These are phyloP conservation scores for Sarcophaga carnaria DNA, from an alignment of 2,888 invertebrate species.

Conservation along the genomic window DNA sequence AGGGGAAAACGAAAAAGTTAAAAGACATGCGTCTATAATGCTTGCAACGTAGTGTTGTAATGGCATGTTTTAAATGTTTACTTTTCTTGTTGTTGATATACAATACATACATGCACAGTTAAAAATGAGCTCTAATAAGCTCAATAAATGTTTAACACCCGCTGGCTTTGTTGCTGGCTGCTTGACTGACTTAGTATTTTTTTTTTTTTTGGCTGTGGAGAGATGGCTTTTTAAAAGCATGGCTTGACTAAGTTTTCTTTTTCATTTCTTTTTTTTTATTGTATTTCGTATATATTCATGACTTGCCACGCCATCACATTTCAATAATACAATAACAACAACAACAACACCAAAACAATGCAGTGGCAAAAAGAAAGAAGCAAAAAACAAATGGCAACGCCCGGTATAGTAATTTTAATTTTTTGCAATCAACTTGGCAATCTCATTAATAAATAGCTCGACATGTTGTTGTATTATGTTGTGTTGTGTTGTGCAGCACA, in stretches of 20 bases:
- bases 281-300: background rate
- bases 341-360: slow-evolving; percentile 64
- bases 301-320: slow-evolving; percentile 66
- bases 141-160: slow-evolving; percentile 80
- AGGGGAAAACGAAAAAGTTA: background rate
- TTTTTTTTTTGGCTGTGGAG: slow-evolving; percentile 29
- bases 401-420: slow-evolving; percentile 70
- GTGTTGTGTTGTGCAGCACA: no score
- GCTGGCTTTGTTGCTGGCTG: slow-evolving; percentile 72
- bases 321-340: background rate
- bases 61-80: slow-evolving; percentile 65
- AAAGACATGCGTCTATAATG: slow-evolving; percentile 59
- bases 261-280: slow-evolving; percentile 6
- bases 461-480: slow-evolving; percentile 73
- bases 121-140: slow-evolving; percentile 76
- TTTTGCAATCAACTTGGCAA: slow-evolving; percentile 78
- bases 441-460: slow-evolving; percentile 81
- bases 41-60: slow-evolving; percentile 33
- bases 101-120: slow-evolving; percentile 65
- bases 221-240: background rate
- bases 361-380: slow-evolving; percentile 50
- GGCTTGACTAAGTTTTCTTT: slow-evolving; percentile 17
- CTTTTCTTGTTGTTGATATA: slow-evolving; percentile 44
- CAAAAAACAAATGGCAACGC: slow-evolving; percentile 64
- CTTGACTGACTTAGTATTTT: slow-evolving; percentile 55